A percentile compares a stretch with the other conserved stretches of the same genome.
These are phyloP conservation scores for Mycalesis mineus DNA, from an alignment of 2,888 invertebrate species.

Conservation along the genomic window DNA sequence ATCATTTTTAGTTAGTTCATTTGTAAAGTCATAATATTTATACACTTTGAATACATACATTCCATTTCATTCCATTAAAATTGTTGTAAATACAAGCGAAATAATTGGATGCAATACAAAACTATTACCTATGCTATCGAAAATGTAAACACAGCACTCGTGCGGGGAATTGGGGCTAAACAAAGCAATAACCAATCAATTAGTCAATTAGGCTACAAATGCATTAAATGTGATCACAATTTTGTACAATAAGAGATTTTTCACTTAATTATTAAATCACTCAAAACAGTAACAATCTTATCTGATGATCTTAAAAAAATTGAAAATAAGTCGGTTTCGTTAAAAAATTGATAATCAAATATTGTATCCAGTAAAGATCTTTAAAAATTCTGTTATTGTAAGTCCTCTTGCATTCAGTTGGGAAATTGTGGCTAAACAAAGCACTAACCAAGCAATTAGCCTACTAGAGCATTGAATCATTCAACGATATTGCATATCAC, in stretches of 20 bases:
- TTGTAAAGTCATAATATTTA: no score
- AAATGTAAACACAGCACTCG: slow-evolving; percentile 1
- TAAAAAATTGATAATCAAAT: no score
- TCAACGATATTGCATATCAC: slow-evolving; percentile 10
- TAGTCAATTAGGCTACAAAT: slow-evolving; percentile 18
- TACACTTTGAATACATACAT: no score
- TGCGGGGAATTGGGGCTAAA: slow-evolving; percentile 12
- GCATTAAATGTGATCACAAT: slow-evolving; percentile 16
- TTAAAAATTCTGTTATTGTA: not conserved
- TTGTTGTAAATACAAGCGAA: no score
- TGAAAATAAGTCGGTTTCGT: no score
- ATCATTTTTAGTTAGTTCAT: no score
- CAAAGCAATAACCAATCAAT: slow-evolving; percentile 24
- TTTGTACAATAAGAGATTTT: no score
- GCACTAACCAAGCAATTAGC: slow-evolving; percentile 23
- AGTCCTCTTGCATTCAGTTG: not conserved
- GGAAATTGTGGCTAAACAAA: slow-evolving; percentile 18
- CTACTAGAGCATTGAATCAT: slow-evolving; percentile 20
- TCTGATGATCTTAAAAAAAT: no score
- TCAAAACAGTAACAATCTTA: no score
- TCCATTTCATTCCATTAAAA: no score
- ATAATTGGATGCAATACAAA: not conserved
- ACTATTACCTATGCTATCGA: not conserved
- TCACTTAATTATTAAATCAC: no score
- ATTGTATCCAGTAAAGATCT: not conserved